phyloP scores from a whole-genome alignment of 30 jellyfish, hydroid and myxozoan species.

The Clytia hemisphaerica region DNA sequence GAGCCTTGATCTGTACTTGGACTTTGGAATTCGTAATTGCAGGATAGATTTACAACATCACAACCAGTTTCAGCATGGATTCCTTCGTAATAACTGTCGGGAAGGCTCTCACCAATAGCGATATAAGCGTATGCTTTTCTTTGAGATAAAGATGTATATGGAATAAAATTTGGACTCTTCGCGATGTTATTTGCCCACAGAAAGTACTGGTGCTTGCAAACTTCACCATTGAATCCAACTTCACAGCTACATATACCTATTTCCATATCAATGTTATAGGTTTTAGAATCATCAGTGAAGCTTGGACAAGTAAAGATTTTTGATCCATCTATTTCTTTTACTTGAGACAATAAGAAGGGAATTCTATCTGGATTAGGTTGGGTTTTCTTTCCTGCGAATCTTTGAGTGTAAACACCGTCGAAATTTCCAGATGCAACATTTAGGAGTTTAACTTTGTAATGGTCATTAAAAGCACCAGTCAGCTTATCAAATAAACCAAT shows the following conservation, averaged over 20 bases:
- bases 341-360: too few relatives aligned
- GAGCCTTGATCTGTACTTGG: too few relatives aligned
- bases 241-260: conserved; percentile 3
- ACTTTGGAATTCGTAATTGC: too few relatives aligned
- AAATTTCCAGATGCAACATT: conserved; percentile 20
- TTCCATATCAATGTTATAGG: neutral
- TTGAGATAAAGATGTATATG: neutral
- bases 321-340: too few relatives aligned
- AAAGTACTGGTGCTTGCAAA: conserved; percentile 22
- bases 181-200: conserved; percentile 15
- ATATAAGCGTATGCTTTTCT: conserved; percentile 1
- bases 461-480: conserved; percentile 1
- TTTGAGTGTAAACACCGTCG: conserved; percentile 13
- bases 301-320: neutral
- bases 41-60: too few relatives aligned
- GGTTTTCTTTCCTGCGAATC: conserved; percentile 27
- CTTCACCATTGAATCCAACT: conserved; percentile 2
- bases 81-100: conserved; percentile 1
- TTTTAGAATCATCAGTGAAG: neutral
- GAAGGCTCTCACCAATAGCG: neutral
- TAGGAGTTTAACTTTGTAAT: conserved; percentile 16
- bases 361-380: too few relatives aligned
- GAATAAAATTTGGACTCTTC: neutral
- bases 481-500: conserved; percentile 18
- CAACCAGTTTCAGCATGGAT: too few relatives aligned